Evolutionary conservation across 1,140 invertebrate genomes (phyloP), one percentile per base, ranked within the genome.

Genomic region (Dysdera silvatica): DNA sequence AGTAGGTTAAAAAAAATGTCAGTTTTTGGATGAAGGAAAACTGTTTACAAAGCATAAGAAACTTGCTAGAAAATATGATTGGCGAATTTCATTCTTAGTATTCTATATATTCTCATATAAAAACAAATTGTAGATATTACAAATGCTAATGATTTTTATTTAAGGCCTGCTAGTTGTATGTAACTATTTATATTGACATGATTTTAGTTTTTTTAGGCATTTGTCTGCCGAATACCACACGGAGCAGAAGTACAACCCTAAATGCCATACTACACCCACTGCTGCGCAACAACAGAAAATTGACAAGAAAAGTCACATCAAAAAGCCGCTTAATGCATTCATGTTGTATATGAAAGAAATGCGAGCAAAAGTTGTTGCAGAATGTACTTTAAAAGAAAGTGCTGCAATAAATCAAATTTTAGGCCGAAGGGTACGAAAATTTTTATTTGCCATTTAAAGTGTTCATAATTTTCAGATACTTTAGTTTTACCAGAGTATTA

Each of bases 331-430:
- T 48, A 99, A 99, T 80, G 96, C 97, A 71, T 99, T 99, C 82
- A 99, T 99, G 97, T 82, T 98, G 69, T 99, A 98, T 78, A 99
- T 99, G 96, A 99, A 99, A 79, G 95, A 99, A 78, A 98, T 97
- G 91, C 82, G 97, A 74, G 90, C 94, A 68, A 94, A 97, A 81
- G 94, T 99, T 45, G 91, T 98, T 49, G 91, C 94, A 12, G 95
- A 99, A 79, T 96, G 93, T 80, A 98, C 93, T 61, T 83, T 98
- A 61, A 98, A 98, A 80, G 95, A 99, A 76, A 97, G 93, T 69
- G 95, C 97, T 58, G 95, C 95, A 69, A 97, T 99, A 78, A 99
- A 99, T 82, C 95, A 98, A 84, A 98, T 99, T 74, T 83, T 99
- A 58, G 97, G 96, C 67, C 82, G 94, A 83, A 85, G 91, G 88